Percentiles rank a stretch among this genome's conserved stretches.
Evolutionary conservation across 2,888 invertebrate genomes (phyloP).

Genomic region (Pherbina coryleti): DNA sequence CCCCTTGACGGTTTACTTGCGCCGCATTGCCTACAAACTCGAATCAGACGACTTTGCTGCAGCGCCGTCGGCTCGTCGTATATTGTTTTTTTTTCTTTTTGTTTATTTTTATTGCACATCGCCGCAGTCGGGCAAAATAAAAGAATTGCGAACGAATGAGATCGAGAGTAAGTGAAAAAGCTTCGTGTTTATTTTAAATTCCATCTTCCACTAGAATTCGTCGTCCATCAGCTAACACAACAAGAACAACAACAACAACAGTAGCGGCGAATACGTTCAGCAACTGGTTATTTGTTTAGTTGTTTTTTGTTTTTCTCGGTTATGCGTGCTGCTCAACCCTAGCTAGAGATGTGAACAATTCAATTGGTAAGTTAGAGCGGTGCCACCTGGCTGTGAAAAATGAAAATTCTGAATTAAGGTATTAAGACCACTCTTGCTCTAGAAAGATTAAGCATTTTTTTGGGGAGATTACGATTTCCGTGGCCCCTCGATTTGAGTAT

Average conservation of each 20-base stretch:
- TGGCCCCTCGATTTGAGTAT: too few relatives aligned
- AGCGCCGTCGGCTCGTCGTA: not conserved
- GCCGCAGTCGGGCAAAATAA: not conserved
- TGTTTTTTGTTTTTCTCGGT: conserved; percentile 1
- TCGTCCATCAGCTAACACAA: not conserved
- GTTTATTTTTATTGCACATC: not conserved
- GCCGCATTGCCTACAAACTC: too few relatives aligned
- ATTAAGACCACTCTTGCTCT: too few relatives aligned
- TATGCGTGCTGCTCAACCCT: not conserved
- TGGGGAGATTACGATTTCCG: too few relatives aligned
- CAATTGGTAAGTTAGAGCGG: conserved; percentile 22
- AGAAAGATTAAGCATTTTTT: too few relatives aligned
- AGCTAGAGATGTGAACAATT: conserved; percentile 6
- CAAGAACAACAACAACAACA: not conserved
- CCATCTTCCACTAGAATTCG: conserved; percentile 10
- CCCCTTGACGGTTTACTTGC: too few relatives aligned
- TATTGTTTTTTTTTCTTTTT: not conserved
- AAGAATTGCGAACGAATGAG: not conserved
- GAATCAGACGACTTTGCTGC: not conserved
- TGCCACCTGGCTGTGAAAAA: conserved; percentile 2
- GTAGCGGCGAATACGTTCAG: not conserved
- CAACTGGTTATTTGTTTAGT: conserved; percentile 22
- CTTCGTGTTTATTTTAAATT: conserved; percentile 14
- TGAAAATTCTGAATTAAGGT: too few relatives aligned
- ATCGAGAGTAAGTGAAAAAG: conserved; percentile 19